Percentiles rank a stretch among this genome's conserved stretches.
Conservation (phyloP, 2,888 invertebrate species). For the Lasioglossum zephyrum region DNA sequence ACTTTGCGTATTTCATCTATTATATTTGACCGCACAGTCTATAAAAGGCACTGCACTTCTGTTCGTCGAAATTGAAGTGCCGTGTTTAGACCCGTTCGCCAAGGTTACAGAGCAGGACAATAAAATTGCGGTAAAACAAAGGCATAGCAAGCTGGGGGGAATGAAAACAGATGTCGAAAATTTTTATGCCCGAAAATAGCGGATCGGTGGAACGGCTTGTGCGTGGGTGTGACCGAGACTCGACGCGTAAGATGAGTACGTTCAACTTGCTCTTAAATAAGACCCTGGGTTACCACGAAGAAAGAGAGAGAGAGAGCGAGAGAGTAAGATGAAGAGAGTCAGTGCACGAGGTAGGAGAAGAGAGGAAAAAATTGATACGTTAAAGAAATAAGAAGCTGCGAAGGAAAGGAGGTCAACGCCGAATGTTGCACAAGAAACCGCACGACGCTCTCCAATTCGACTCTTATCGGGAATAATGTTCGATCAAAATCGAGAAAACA, state of each 20-base stretch:
- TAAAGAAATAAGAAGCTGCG: constrained; percentile 40
- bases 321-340: background rate
- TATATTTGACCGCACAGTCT: background rate
- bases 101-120: background rate
- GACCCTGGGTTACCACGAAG: constrained; percentile 24
- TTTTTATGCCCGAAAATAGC: constrained; percentile 52
- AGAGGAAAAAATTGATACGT: constrained; percentile 34
- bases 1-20: background rate
- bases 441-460: constrained; percentile 31
- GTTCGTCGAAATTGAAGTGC: background rate
- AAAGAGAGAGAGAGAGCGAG: background rate
- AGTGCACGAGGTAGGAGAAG: background rate
- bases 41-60: background rate
- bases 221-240: constrained; percentile 45
- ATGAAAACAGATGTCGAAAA: constrained; percentile 23
- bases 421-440: constrained; percentile 53
- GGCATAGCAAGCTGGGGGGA: background rate
- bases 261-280: constrained; percentile 68
- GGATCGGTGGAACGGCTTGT: background rate
- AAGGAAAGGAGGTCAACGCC: constrained; percentile 62
- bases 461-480: constrained; percentile 20
- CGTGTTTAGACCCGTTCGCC: background rate
- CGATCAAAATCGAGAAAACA: background rate
- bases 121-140: constrained; percentile 2
- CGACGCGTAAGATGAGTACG: constrained; percentile 38